These are phyloP conservation scores for Thomomys bottae DNA, from an alignment of 2,113 vertebrate species.

Conservation along the genomic window DNA sequence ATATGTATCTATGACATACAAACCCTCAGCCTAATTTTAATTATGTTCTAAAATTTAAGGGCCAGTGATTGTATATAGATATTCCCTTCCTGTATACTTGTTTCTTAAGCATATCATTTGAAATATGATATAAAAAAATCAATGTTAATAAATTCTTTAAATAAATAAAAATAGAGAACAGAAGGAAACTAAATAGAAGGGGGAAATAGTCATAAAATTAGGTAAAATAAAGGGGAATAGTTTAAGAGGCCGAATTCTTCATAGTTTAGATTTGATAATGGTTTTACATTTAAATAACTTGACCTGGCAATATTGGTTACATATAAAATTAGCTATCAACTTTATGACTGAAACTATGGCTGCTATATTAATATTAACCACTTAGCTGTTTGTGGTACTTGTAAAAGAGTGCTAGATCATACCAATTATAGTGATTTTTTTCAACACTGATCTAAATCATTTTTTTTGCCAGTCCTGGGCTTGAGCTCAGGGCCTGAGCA, in stretches of 20 bases:
- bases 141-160: too few species aligned
- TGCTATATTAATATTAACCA: background rate
- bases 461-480: too few species aligned
- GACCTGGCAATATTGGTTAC: background rate
- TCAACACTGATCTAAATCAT: background rate
- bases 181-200: background rate
- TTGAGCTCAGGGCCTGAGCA: too few species aligned
- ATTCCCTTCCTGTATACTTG: too few species aligned
- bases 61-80: too few species aligned
- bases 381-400: background rate
- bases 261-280: background rate
- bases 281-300: background rate
- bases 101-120: too few species aligned
- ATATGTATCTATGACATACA: too few species aligned
- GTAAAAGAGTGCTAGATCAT: background rate
- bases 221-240: background rate
- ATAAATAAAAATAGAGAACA: background rate
- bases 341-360: background rate
- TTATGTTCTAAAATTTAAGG: too few species aligned
- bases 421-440: background rate
- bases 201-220: background rate
- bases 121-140: too few species aligned
- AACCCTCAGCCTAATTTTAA: too few species aligned
- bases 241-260: background rate
- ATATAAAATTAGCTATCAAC: background rate